Evolutionary conservation across 2,888 invertebrate genomes (phyloP).

Genomic region (Keiferia lycopersicella): DNA sequence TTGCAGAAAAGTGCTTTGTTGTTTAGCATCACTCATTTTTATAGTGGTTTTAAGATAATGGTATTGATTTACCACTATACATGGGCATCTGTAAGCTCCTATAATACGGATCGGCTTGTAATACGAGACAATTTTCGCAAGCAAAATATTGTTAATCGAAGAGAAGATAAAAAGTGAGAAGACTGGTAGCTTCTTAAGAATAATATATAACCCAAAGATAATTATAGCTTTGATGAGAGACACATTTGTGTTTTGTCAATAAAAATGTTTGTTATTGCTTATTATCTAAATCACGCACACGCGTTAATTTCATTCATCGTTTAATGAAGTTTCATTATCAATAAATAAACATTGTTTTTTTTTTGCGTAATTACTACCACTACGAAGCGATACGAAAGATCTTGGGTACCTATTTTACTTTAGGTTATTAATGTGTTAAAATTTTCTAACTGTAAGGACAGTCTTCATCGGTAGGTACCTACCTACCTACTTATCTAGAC

Average conservation of each 20-base stretch:
- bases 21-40: constrained; percentile 71
- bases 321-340: neutral
- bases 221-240: too few species aligned
- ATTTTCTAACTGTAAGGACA: too few species aligned
- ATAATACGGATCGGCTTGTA: constrained; percentile 48
- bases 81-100: constrained; percentile 60
- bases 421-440: too few species aligned
- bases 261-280: neutral
- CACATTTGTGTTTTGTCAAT: neutral
- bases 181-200: too few species aligned
- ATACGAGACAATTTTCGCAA: constrained; percentile 7
- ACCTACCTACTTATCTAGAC: too few species aligned
- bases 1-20: constrained; percentile 60
- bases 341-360: neutral
- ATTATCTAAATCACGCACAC: neutral
- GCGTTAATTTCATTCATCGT: constrained; percentile 1
- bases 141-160: neutral
- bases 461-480: too few species aligned
- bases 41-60: constrained; percentile 78
- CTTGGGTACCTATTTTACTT: too few species aligned
- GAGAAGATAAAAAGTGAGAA: neutral
- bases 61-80: constrained; percentile 75
- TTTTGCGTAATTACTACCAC: neutral
- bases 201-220: too few species aligned
- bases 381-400: too few species aligned